These are phyloP conservation scores for Onychomys leucogaster DNA, from an alignment of 2,797 vertebrate genomes.

Conservation along the genomic window DNA sequence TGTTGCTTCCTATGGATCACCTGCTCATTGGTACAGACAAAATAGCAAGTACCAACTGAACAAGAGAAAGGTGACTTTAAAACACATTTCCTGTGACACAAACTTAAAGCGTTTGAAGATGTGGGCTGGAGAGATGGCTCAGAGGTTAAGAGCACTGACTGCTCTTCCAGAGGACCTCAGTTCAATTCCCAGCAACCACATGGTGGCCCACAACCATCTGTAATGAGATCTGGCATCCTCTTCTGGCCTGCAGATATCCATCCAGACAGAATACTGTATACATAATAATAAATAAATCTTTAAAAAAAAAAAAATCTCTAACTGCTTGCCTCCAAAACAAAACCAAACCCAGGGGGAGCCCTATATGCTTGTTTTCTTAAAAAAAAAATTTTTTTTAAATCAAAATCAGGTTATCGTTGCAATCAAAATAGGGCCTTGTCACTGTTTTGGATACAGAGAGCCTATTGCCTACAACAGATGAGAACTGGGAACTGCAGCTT, in stretches of 20 bases:
- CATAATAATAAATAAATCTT: too few species aligned
- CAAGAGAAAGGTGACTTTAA: background rate
- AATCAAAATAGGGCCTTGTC: background rate
- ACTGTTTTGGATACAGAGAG: background rate
- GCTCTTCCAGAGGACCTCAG: too few species aligned
- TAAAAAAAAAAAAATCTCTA: too few species aligned
- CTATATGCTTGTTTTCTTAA: background rate
- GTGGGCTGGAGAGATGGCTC: too few species aligned
- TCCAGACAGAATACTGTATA: too few species aligned
- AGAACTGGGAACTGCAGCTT: slow-evolving; percentile 94
- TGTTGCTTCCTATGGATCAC: background rate
- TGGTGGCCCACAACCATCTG: too few species aligned
- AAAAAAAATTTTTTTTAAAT: background rate
- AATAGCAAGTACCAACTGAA: background rate
- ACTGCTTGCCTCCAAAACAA: background rate
- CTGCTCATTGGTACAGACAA: background rate
- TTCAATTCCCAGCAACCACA: too few species aligned
- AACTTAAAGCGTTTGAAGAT: background rate
- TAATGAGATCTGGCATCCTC: too few species aligned
- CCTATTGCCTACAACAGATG: slow-evolving; percentile 92
- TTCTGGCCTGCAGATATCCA: too few species aligned
- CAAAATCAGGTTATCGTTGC: background rate
- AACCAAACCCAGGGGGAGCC: too few species aligned
- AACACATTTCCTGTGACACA: background rate
- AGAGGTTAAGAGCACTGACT: too few species aligned